phyloP scores from a whole-genome alignment of 2,113 vertebrate genomes.

The Reinhardtius hippoglossoides region DNA sequence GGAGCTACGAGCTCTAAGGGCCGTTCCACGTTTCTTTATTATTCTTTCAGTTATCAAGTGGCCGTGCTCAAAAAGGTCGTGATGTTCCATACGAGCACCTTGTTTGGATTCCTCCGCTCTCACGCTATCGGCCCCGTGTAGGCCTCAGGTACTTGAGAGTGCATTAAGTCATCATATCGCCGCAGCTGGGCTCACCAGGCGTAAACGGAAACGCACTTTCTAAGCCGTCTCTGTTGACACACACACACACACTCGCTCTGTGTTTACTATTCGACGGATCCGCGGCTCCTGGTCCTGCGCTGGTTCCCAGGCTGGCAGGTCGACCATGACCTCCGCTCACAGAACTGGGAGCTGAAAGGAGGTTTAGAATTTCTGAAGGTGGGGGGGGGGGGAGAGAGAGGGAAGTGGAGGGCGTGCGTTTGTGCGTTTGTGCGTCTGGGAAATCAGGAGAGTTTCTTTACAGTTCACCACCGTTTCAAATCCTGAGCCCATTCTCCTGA shows the following conservation, averaged over 20 bases:
- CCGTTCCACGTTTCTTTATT: too few relatives aligned
- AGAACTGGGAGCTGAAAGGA: constrained; percentile 52
- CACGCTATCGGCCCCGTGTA: constrained; percentile 28
- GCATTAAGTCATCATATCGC: constrained; percentile 59
- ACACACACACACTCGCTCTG: neutral
- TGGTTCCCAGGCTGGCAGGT: constrained; percentile 60
- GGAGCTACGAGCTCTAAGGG: too few relatives aligned
- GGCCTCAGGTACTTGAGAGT: constrained; percentile 48
- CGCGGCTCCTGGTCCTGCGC: constrained; percentile 28
- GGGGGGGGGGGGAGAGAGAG: constrained; percentile 29
- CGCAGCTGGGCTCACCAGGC: constrained; percentile 13
- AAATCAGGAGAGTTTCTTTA: constrained; percentile 38
- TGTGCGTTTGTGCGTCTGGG: constrained; percentile 11
- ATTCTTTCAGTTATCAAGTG: constrained; percentile 17
- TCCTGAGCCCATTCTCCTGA: constrained; percentile 35
- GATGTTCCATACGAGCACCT: constrained; percentile 2
- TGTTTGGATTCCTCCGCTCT: constrained; percentile 6
- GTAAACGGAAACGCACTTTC: constrained; percentile 25
- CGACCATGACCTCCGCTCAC: constrained; percentile 50
- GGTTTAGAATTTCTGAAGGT: constrained; percentile 52
- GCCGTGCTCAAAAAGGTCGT: constrained; percentile 37
- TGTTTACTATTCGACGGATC: constrained; percentile 50
- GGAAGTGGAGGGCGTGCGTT: constrained; percentile 8
- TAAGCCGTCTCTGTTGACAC: constrained; percentile 40
- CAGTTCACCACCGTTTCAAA: constrained; percentile 38